Evolutionary conservation across 2,113 vertebrate species (phyloP).

Genomic region (Prietella phreatophila): DNA sequence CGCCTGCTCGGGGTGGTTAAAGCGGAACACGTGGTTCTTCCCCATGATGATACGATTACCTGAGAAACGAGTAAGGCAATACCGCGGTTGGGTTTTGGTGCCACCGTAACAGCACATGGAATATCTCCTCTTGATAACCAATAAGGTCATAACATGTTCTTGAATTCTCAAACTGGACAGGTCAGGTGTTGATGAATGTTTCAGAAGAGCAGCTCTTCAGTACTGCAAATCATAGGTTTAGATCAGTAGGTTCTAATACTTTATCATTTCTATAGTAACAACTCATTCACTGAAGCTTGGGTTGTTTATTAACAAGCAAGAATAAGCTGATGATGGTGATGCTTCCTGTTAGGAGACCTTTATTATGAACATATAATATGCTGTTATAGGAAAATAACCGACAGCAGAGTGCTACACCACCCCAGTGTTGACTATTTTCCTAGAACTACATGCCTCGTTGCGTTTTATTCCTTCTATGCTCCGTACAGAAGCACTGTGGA

Average conservation of each 20-base stretch:
- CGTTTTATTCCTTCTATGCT: not conserved
- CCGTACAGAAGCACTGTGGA: not conserved
- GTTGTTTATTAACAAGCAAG: not conserved
- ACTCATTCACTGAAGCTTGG: not conserved
- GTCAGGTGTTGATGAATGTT: too few species aligned
- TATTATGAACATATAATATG: not conserved
- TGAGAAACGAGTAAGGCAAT: constrained; percentile 53
- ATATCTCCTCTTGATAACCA: not conserved
- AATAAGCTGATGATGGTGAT: not conserved
- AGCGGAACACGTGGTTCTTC: constrained; percentile 98
- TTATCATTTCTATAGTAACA: not conserved
- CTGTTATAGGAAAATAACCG: not conserved
- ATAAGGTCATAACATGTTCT: not conserved
- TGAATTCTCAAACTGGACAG: not conserved
- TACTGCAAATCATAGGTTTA: not conserved
- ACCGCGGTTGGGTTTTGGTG: not conserved
- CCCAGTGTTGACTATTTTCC: not conserved
- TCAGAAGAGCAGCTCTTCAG: not conserved
- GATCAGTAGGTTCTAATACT: not conserved
- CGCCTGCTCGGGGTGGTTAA: constrained; percentile 97
- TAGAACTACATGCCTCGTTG: not conserved
- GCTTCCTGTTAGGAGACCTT: not conserved
- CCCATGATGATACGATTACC: constrained; percentile 99
- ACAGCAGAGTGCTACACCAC: not conserved
- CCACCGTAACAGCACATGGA: not conserved